Conservation (phyloP, 2,113 vertebrate species). For the Otocyon megalotis region DNA sequence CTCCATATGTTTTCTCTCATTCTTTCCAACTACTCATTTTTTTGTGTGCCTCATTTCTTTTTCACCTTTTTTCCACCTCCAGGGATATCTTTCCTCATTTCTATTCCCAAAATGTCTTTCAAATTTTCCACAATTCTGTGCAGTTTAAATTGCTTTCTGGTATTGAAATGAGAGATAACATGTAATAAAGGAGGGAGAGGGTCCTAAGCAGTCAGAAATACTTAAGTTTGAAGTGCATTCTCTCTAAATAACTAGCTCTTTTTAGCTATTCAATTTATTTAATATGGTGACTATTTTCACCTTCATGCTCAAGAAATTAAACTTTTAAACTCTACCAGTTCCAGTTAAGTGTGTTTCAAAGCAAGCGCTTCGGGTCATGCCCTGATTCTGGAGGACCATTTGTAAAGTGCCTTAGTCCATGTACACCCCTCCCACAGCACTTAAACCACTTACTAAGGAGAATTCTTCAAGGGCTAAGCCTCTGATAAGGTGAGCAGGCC, state of each 20-base stretch:
- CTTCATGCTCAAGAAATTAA: background rate
- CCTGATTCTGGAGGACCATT: background rate
- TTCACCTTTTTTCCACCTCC: background rate
- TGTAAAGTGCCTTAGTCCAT: background rate
- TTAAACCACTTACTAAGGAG: background rate
- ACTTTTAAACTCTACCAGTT: slow-evolving; percentile 34
- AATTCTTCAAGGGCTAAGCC: background rate
- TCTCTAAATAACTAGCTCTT: background rate
- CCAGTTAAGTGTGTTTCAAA: background rate
- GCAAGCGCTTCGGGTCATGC: background rate
- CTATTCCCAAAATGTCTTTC: background rate
- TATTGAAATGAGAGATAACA: slow-evolving; percentile 1
- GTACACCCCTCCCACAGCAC: background rate
- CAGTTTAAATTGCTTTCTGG: background rate
- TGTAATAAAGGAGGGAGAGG: background rate
- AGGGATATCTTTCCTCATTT: background rate
- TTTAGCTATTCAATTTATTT: background rate
- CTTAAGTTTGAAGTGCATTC: background rate
- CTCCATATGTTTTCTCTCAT: background rate
- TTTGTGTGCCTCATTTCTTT: background rate
- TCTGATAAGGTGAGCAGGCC: background rate
- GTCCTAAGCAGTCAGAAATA: background rate
- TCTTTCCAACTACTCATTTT: background rate
- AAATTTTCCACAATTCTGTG: background rate
- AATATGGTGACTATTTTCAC: background rate